Evolutionary conservation across 1,140 invertebrate species (phyloP).

Genomic region (Camponotus pennsylvanicus): DNA sequence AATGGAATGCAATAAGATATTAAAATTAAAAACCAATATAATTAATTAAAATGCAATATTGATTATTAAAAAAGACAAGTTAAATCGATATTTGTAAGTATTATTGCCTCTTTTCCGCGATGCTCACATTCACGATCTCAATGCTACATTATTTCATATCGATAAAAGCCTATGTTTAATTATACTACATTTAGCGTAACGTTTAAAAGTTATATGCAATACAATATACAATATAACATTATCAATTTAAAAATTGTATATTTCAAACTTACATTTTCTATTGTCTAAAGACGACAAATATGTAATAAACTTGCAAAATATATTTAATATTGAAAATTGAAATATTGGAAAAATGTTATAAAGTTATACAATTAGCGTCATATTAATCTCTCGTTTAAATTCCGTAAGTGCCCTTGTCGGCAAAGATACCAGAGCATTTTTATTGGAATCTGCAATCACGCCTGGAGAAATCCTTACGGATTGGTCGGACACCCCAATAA

Average conservation of each 20-base stretch:
- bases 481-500: slow-evolving; percentile 31
- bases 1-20: slow-evolving; percentile 22
- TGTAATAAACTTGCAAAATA: neutral
- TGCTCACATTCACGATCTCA: too few relatives aligned
- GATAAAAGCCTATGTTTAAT: too few relatives aligned
- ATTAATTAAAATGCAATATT: slow-evolving; percentile 27
- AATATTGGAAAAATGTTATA: neutral
- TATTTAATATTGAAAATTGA: neutral
- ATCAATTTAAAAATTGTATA: neutral
- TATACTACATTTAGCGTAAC: neutral
- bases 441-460: slow-evolving; percentile 38
- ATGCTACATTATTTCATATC: too few relatives aligned
- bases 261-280: neutral
- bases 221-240: neutral
- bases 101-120: too few relatives aligned
- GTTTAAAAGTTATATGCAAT: neutral
- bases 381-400: slow-evolving; percentile 34
- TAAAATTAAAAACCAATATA: slow-evolving; percentile 15
- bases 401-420: neutral
- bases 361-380: neutral
- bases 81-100: too few relatives aligned
- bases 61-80: neutral
- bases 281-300: neutral
- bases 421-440: neutral
- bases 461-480: slow-evolving; percentile 31